Base-by-base conservation (phyloP, 1,140 invertebrate species). In the Ephestia elutella region DNA sequence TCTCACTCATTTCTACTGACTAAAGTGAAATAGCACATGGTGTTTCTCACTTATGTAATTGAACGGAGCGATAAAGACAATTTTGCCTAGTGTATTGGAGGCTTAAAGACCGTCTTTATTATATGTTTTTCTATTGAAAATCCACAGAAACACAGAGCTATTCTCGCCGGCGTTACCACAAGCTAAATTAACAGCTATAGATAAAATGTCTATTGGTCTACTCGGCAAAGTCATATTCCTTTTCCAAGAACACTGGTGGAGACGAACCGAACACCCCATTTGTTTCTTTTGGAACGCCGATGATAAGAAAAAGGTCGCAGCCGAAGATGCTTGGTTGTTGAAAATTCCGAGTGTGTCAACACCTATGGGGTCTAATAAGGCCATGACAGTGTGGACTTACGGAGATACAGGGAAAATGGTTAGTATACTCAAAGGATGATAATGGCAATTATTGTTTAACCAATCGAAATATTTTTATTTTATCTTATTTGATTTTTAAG, bases 401-500 rank as follows among this genome's bases (percentile, higher is more conserved):
- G 71, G 72, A 0, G 65, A 77, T 2, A 15, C 50, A 0, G 70
- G 60, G 8, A 68, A 57, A 56, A 30, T 67, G 69, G 74, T 77
- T 38, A 65, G 70, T 73, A 51, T 20, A 56, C 18, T 20, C 48
- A 18, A 10, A 15, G 18, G 48, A 44, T 44, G 18, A 20, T 17
- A 20, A 5, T 15, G 5, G 13, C 5, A 18, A 18, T 49, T 1
- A 15, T 20, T 38, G 49, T 7, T 49, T 35, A 28, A 28, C 8
- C 25, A 28, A 28, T 28, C 25, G 25, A 28, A n/a, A n/a, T n/a
- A n/a, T n/a, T n/a, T n/a, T n/a, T n/a, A n/a, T n/a, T n/a, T 28
- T 28, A 8, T 28, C 3, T 28, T 5, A 28, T 28, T 28, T 28
- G 25, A n/a, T 28, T 5, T 28, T 28, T 28, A 28, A 28, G 3